Evolutionary conservation across 2,113 vertebrate genomes (phyloP), one percentile per base, ranked within the genome.

Genomic region (Actenoides lindsayi): DNA sequence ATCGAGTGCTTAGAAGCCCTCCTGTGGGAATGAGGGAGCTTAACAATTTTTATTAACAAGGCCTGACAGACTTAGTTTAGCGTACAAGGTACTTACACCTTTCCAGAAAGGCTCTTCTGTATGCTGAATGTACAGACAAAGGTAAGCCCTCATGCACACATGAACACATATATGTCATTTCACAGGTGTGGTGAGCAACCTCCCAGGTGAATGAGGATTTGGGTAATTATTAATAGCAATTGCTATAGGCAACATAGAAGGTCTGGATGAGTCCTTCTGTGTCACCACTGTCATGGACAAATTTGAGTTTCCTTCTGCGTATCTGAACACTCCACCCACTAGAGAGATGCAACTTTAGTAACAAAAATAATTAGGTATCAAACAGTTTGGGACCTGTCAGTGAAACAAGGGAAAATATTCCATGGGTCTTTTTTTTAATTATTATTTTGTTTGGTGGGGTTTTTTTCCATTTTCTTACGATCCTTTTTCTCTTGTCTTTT

Each of bases 11-110:
- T 94, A 90, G 83, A 96, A 94, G 21, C 28, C 25, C 33, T 95
- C 35, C 75, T 84, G 39, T 14, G 39, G 60, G 73, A 96, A 77
- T 60, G 20, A 85, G n/a, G 31, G 46, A 83, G 33, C 35, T 83
- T 94, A 91, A 93, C 28, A 76, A 54, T 83, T 96, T 95, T 95
- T 96, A 95, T 95, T 96, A 97, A 94, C 78, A 56, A 96, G 57
- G 16, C 7, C 44, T 97, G 76, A 83, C 68, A 80, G 7, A 67
- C 35, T 81, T 41, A 17, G 7, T 75, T 84, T 63, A 96, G 31
- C 19, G 41, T 89, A 83, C 18, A 74, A 95, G 27, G 44, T 75
- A 51, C 23, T 13, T 71, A 60, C 11, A 71, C 2, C 2, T 31
- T 60, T 92, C 89, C 42, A 86, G 37, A 54, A 87, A 78, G 42